A percentile compares a stretch with the other conserved stretches of the same genome.
phyloP scores from a whole-genome alignment of 2,888 invertebrate species.

The Mactromeris polynyma region DNA sequence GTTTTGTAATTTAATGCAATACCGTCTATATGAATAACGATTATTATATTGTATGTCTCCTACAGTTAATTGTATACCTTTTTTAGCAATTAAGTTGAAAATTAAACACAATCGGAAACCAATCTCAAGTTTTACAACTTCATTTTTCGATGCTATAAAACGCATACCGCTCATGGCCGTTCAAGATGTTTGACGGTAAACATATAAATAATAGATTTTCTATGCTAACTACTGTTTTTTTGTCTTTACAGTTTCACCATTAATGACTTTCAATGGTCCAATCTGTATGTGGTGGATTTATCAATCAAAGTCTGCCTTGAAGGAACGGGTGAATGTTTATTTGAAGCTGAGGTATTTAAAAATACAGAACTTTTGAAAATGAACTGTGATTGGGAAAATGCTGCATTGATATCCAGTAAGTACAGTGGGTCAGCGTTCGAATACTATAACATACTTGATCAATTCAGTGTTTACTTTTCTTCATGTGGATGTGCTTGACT shows the following conservation, averaged over 20 bases:
- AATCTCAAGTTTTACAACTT: no score
- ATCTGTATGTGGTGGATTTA: conserved; percentile 60
- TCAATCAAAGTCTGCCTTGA: conserved; percentile 68
- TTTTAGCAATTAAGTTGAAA: no score
- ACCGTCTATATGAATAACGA: no score
- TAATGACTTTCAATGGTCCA: conserved; percentile 55
- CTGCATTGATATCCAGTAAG: conserved; percentile 40
- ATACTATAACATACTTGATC: no score
- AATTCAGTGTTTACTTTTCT: no score
- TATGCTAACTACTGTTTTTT: neutral
- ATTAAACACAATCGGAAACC: no score
- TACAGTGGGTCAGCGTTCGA: neutral
- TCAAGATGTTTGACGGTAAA: neutral
- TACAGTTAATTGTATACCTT: no score
- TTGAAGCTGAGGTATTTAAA: conserved; percentile 57
- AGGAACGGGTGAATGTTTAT: conserved; percentile 51
- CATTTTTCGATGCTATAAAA: neutral
- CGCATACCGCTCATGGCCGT: neutral
- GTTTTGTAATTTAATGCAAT: no score
- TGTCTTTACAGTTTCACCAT: conserved; percentile 57
- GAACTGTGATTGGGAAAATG: conserved; percentile 62
- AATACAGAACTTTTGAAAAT: conserved; percentile 60
- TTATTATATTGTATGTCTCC: no score
- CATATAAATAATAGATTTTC: neutral
- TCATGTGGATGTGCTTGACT: no score